Conservation (phyloP, 2,888 invertebrate genomes). For the Limnephilus rhombicus region DNA sequence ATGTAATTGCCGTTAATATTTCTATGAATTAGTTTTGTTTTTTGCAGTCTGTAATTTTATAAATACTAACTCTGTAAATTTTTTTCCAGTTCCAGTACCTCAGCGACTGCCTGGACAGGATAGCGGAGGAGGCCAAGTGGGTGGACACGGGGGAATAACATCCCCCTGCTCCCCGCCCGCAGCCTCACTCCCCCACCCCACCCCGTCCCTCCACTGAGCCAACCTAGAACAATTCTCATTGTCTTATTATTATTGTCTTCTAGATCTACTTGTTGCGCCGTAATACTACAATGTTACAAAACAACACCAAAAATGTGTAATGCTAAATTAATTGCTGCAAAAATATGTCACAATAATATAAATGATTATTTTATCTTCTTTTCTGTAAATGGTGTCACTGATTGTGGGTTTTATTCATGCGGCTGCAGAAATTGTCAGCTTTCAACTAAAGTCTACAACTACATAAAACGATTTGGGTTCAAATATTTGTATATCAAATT, state of each 20-base stretch:
- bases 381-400: background rate
- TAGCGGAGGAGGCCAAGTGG: conserved; percentile 95
- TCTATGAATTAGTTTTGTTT: conserved; percentile 41
- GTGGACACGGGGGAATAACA: conserved; percentile 88
- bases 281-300: background rate
- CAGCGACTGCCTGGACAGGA: conserved; percentile 96
- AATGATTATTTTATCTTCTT: background rate
- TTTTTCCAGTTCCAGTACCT: conserved; percentile 89
- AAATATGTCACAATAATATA: background rate
- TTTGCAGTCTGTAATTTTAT: conserved; percentile 65
- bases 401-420: background rate
- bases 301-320: background rate
- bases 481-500: too few relatives aligned
- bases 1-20: background rate
- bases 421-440: background rate
- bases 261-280: background rate
- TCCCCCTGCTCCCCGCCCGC: conserved; percentile 48
- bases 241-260: conserved; percentile 12
- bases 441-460: background rate
- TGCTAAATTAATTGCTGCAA: background rate
- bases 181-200: background rate
- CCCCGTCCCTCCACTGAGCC: conserved; percentile 15
- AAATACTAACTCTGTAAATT: conserved; percentile 61
- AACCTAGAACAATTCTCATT: conserved; percentile 40
- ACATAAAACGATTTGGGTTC: too few relatives aligned